Base-by-base conservation (phyloP, 2,113 vertebrate species). In the Barnardius zonarius region DNA sequence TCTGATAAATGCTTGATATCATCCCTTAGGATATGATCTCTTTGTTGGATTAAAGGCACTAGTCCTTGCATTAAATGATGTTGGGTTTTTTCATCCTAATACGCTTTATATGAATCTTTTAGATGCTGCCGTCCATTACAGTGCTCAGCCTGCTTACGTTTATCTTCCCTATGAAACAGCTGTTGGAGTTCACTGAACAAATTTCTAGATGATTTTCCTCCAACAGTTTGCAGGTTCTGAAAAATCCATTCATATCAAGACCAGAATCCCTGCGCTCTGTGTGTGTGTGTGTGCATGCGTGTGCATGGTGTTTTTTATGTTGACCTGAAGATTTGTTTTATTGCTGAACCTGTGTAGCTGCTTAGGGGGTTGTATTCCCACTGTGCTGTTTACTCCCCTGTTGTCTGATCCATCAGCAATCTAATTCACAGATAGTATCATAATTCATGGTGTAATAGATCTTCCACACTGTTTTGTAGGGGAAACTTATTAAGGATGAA, bases 11-110 rank as follows among this genome's bases (percentile, higher is more conserved):
- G 91, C 96, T 96, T 93, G 92, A 92, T 96, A 95, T 76, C 80
- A 86, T 94, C 88, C 95, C 86, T 90, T 94, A 93, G 92, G 92
- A 93, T 94, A 89, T 95, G 83, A 97, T 96, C 92, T 97, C 93
- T 97, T 94, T 96, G 92, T 95, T 93, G 95, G 74, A 91, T 95
- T 96, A 96, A 89, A 95, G 83, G 66, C 81, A 91, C 62, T 69
- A 89, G 88, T 93, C 44, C 52, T 92, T 91, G 81, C 74, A 70
- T 96, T 89, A 93, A 94, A 94, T 86, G 76, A 82, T 90, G 66
- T 55, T 83, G 59, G 18, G 0, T 88, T 95, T 96, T 75, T 96
- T 95, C 81, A 86, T 66, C 83, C 72, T 88, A 86, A 94, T 95
- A 59, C 55, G 87, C 81, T 89, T 94, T 96, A 86, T 82, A 86